These are phyloP conservation scores for Hetaerina americana DNA, from an alignment of 1,140 invertebrate genomes.

Conservation along the genomic window DNA sequence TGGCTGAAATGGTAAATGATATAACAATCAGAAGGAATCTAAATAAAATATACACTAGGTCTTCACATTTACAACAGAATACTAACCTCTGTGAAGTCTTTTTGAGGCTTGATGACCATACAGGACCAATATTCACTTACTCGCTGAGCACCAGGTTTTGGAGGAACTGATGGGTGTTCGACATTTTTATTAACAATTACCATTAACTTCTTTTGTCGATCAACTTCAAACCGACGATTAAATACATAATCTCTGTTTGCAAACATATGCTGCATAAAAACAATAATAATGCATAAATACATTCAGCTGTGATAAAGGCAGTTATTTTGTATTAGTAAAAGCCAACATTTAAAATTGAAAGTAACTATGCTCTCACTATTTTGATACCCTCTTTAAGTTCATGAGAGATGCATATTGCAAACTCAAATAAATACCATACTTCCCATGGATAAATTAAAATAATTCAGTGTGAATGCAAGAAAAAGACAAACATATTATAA, in stretches of 20 bases:
- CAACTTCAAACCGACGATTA: conserved; percentile 51
- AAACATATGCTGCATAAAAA: conserved; percentile 51
- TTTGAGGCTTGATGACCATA: conserved; percentile 65
- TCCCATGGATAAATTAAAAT: too few species aligned
- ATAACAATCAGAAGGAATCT: not conserved
- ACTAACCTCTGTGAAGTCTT: conserved; percentile 41
- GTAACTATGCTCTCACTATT: too few species aligned
- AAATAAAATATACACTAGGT: too few species aligned
- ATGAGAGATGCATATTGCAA: too few species aligned
- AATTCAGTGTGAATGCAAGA: too few species aligned
- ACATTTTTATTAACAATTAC: conserved; percentile 48
- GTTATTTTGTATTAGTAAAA: too few species aligned
- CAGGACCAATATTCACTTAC: conserved; percentile 74
- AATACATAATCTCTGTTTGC: conserved; percentile 79
- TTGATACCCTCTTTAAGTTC: too few species aligned
- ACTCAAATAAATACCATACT: too few species aligned
- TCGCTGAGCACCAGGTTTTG: conserved; percentile 26
- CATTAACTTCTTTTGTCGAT: conserved; percentile 36
- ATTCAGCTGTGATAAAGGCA: too few species aligned
- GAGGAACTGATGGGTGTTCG: conserved; percentile 43
- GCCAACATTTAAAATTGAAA: too few species aligned
- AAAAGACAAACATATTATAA: too few species aligned
- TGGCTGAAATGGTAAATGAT: conserved; percentile 21
- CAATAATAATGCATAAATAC: too few species aligned
- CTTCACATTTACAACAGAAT: not conserved